Evolutionary conservation across 2,113 vertebrate species (phyloP).

Genomic region (Cichladusa arquata): DNA sequence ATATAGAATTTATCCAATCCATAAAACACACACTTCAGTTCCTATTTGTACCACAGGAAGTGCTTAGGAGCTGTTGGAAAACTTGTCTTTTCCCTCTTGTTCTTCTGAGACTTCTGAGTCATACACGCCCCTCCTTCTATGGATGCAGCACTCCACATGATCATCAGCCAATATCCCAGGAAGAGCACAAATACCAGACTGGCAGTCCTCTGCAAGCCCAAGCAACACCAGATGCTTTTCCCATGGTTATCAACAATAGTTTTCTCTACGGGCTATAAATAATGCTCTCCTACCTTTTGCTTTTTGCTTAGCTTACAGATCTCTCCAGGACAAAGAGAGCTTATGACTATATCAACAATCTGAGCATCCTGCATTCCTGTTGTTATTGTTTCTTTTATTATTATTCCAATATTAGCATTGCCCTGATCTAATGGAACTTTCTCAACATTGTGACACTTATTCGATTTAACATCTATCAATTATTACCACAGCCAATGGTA

Average conservation of each 20-base stretch:
- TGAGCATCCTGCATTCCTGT: neutral
- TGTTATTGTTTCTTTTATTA: neutral
- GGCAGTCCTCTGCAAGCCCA: neutral
- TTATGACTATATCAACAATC: neutral
- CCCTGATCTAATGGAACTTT: neutral
- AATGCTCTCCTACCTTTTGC: neutral
- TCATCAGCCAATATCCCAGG: neutral
- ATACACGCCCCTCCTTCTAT: neutral
- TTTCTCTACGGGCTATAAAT: neutral
- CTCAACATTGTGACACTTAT: neutral
- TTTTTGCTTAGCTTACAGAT: neutral
- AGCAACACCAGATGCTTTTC: neutral
- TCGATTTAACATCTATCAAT: neutral
- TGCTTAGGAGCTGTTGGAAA: neutral
- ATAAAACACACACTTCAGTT: neutral
- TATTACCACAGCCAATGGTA: neutral
- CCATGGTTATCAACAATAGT: neutral
- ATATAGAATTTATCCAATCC: neutral
- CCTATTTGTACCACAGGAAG: neutral
- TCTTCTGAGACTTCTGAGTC: neutral
- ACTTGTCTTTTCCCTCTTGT: neutral
- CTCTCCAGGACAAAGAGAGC: neutral
- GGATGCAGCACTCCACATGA: neutral
- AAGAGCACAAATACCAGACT: neutral
- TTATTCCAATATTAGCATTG: neutral